phyloP scores from a whole-genome alignment of 2,113 vertebrate species.

The Mixornis gularis region DNA sequence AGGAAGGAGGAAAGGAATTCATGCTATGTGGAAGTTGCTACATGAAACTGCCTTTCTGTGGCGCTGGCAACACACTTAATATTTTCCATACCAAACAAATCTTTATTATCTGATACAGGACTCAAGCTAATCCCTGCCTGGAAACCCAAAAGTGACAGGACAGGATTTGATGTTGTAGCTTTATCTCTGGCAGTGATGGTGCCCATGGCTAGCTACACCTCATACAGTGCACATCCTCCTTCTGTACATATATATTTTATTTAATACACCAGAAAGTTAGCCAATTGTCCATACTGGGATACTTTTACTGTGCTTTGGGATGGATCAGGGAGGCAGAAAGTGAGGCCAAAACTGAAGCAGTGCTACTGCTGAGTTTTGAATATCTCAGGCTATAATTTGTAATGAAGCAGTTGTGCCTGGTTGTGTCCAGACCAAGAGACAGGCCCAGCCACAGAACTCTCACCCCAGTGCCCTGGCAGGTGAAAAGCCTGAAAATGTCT shows the following conservation, averaged over 20 bases:
- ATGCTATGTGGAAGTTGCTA: neutral
- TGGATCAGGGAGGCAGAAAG: neutral
- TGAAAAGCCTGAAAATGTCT: neutral
- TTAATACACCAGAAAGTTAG: neutral
- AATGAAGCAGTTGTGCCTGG: rapidly evolving
- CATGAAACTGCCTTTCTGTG: neutral
- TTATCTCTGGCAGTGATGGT: neutral
- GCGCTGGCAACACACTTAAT: neutral
- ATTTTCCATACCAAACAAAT: neutral
- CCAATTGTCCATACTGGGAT: neutral
- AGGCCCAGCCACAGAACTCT: neutral
- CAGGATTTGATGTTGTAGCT: neutral
- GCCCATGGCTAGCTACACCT: neutral
- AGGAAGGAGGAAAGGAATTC: neutral
- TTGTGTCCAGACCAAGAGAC: neutral
- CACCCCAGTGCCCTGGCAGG: neutral
- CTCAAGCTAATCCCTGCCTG: neutral
- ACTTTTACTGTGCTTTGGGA: neutral
- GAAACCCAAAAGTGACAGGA: neutral
- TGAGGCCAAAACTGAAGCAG: neutral
- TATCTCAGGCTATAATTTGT: neutral
- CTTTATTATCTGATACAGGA: neutral
- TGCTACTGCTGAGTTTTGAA: neutral
- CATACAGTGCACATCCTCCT: neutral
- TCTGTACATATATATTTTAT: neutral